Evolutionary conservation across 2,113 vertebrate species (phyloP), one percentile per base, ranked within the genome.

Genomic region (Xiphophorus maculatus): DNA sequence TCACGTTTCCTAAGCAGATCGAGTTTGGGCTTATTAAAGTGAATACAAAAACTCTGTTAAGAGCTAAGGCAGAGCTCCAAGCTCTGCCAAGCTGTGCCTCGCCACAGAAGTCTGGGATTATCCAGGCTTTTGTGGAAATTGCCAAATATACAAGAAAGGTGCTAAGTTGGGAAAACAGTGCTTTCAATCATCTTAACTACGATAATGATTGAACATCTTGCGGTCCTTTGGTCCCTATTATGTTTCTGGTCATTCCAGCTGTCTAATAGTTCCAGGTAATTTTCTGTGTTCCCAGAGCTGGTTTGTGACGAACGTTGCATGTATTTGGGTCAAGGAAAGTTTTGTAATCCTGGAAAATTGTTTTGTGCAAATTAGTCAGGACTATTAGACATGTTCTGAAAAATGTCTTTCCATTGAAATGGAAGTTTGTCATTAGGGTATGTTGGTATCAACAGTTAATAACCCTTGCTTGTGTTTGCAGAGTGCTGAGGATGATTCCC

Each of bases 401-500:
- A 13, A 11, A 32, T n/a, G 54, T 9, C 17, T 1, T 30, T 58
- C 10, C 28, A 70, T 1, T 17, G 15, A 37, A 28, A 9, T 35
- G 2, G 10, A 28, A 3, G 6, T 15, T n/a, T 4, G 30, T 10
- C n/a, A 8, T 51, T 29, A 44, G 14, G 15, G 1, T 48, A 8
- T 22, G 22, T 35, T n/a, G 28, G 25, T 27, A 60, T 63, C 28
- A 1, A 7, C 19, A 13, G 15, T 60, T 15, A 76, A 27, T 54
- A 12, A 76, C 5, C 27, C 29, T 7, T 11, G 37, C 10, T 71
- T 84, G 69, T 76, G 1, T 37, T n/a, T 51, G 35, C 93, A 99
- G 98, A 96, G 84, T 32, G 88, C 82, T 0, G 96, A 96, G 68
- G 96, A 96, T 0, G 96, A 96, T 79, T 96, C 95, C 0, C 93